Evolutionary conservation across 2,888 invertebrate genomes (phyloP).

Genomic region (Mythimna vitellina): DNA sequence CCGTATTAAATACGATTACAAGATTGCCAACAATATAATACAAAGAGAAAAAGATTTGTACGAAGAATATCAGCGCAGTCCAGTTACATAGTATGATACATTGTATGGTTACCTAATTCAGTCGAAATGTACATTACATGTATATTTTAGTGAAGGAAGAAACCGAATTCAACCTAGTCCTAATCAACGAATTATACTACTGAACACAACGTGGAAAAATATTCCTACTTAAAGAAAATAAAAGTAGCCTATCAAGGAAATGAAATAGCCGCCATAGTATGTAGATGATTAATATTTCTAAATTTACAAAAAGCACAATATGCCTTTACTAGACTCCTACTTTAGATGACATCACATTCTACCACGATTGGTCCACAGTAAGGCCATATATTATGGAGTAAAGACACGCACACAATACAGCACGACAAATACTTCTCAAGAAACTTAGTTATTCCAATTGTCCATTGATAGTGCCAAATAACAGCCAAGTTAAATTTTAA

Average conservation of each 20-base stretch:
- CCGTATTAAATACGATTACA: constrained; percentile 81
- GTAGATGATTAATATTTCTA: constrained; percentile 49
- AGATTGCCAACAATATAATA: constrained; percentile 79
- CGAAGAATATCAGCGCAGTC: constrained; percentile 84
- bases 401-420: constrained; percentile 57
- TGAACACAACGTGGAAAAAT: constrained; percentile 78
- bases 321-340: constrained; percentile 69
- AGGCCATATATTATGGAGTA: constrained; percentile 80
- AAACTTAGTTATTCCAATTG: constrained; percentile 25
- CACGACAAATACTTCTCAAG: constrained; percentile 53
- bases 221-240: constrained; percentile 61
- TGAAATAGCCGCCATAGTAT: constrained; percentile 33
- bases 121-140: constrained; percentile 73
- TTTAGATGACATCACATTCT: constrained; percentile 72
- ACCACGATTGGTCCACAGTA: constrained; percentile 86
- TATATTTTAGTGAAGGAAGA: constrained; percentile 59
- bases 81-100: constrained; percentile 72
- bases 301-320: constrained; percentile 72
- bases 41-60: constrained; percentile 83
- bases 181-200: constrained; percentile 67
- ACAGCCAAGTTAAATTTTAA: constrained; percentile 18
- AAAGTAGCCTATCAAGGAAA: constrained; percentile 42
- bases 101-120: constrained; percentile 77
- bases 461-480: constrained; percentile 30
- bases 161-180: constrained; percentile 51